phyloP scores from a whole-genome alignment of 1,140 invertebrate genomes.

The Ips nitidus region DNA sequence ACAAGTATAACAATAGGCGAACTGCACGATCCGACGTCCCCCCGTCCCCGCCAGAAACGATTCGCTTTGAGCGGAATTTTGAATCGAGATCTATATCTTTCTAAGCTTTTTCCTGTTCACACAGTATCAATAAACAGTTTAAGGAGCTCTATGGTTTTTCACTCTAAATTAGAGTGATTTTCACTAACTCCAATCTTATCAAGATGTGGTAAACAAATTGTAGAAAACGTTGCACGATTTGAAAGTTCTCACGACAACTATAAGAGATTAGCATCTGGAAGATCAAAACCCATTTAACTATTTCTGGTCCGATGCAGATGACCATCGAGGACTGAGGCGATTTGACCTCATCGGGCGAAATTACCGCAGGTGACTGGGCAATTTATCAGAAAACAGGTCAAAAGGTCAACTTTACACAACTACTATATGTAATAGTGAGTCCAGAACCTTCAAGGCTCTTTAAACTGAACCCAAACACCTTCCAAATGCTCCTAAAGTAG shows the following conservation, averaged over 20 bases:
- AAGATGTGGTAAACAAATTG: too few relatives aligned
- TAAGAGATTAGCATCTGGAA: not conserved
- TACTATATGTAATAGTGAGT: too few relatives aligned
- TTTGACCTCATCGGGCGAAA: not conserved
- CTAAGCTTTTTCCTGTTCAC: not conserved
- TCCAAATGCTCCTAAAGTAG: too few relatives aligned
- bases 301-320: constrained; percentile 4
- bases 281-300: not conserved
- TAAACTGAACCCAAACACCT: too few relatives aligned
- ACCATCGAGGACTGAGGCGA: not conserved
- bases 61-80: not conserved
- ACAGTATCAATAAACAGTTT: not conserved
- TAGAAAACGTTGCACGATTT: too few relatives aligned
- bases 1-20: constrained; percentile 43
- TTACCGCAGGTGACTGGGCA: not conserved
- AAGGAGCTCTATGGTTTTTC: too few relatives aligned
- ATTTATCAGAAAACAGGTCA: not conserved
- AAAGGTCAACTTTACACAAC: not conserved
- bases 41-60: constrained; percentile 11
- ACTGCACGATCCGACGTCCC: constrained; percentile 40
- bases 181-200: too few relatives aligned
- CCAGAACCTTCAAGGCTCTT: too few relatives aligned
- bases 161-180: too few relatives aligned
- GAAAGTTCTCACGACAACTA: too few relatives aligned
- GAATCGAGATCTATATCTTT: not conserved